Evolutionary conservation across 1,140 invertebrate species (phyloP).

Genomic region (Gonioctena quinquepunctata): DNA sequence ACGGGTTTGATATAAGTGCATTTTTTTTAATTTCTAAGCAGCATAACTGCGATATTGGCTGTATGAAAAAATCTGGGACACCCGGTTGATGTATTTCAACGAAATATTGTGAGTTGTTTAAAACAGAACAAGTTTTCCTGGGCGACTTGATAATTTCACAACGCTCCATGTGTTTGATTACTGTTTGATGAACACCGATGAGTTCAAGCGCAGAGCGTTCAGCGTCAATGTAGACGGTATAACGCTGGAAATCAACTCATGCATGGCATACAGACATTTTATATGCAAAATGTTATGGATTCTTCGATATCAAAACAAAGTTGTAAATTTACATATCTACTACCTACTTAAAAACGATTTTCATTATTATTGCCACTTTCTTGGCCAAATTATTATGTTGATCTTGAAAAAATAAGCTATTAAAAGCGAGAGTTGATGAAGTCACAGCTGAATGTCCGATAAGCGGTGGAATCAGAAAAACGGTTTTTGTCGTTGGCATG

Average conservation of each 20-base stretch:
- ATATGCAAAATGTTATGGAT: neutral
- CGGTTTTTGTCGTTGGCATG: no score
- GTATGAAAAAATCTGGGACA: no score
- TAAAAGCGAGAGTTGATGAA: neutral
- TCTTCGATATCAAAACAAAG: slow-evolving; percentile 26
- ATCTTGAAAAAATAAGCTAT: neutral
- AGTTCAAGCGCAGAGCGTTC: neutral
- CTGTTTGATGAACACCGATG: no score
- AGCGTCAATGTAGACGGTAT: neutral
- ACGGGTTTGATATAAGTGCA: no score
- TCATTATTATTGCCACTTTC: neutral
- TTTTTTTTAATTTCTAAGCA: no score
- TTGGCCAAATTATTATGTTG: neutral
- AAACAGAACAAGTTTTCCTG: no score
- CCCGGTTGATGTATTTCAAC: no score
- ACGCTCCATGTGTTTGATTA: no score
- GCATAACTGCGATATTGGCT: no score
- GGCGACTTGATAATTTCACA: no score
- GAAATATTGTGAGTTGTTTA: no score
- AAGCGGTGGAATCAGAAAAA: no score
- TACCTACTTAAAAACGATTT: neutral
- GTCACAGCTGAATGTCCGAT: neutral
- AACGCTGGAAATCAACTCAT: neutral
- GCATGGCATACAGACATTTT: neutral
- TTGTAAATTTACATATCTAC: slow-evolving; percentile 18